phyloP scores from a whole-genome alignment of 2,797 vertebrate genomes.

The Hipposideros larvatus region DNA sequence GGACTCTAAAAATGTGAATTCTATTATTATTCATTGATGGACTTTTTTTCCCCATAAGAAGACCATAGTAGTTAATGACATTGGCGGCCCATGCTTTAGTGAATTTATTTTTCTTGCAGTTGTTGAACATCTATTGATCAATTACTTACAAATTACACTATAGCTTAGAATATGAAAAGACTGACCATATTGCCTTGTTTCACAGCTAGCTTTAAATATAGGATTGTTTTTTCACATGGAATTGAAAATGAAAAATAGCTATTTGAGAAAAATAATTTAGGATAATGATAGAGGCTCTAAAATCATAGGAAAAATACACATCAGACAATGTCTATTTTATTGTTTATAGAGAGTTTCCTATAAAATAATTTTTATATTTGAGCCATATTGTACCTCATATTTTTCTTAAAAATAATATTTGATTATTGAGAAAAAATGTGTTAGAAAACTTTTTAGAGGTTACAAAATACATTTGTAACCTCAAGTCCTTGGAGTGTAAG shows the following conservation, averaged over 20 bases:
- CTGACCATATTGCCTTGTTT: neutral
- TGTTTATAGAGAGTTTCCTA: neutral
- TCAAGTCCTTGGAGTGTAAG: neutral
- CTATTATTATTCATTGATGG: neutral
- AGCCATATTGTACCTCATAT: neutral
- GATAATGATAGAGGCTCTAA: neutral
- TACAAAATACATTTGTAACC: neutral
- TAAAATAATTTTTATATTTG: conserved; percentile 48
- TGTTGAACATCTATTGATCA: neutral
- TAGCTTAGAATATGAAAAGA: neutral
- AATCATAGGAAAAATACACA: neutral
- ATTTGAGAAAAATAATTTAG: conserved; percentile 1
- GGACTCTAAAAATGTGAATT: neutral
- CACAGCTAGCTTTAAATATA: neutral
- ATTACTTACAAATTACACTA: neutral
- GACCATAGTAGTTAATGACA: neutral
- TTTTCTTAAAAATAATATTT: neutral
- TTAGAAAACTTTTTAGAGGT: neutral
- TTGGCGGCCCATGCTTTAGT: neutral
- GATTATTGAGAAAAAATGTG: neutral
- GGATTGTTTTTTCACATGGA: neutral
- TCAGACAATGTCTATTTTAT: neutral
- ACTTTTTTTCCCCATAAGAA: neutral
- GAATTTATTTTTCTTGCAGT: neutral
- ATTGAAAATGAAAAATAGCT: neutral